Evolutionary conservation across 2,797 vertebrate species (phyloP), one percentile per base, ranked within the genome.

Genomic region (Prionace glauca): DNA sequence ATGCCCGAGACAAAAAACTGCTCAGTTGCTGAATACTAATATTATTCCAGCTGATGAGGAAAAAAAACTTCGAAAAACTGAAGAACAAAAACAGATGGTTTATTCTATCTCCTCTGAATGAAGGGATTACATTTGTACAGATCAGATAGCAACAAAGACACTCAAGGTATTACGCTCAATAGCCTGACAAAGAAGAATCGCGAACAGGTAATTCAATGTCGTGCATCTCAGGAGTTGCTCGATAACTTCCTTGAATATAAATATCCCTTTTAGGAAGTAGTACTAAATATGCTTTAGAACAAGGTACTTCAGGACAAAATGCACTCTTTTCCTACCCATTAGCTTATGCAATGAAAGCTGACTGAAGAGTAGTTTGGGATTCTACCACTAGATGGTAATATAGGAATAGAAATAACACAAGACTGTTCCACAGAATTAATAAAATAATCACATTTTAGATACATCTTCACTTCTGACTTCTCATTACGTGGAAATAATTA

Each of bases 381-480:
- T 88, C 56, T 60, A 90, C 87, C 87, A 90, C 24, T 62, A 90
- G 87, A 60, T 90, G 87, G 87, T 60, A 62, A 62, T 90, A 90
- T 0, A 90, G 12, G 87, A 90, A 60, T 18, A 29, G 50, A 90
- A 62, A 60, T 60, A 56, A 60, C 41, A 32, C 87, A 60, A 62
- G 26, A 62, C 18, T 84, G 20, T 84, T 7, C 81, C 81, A 84
- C 81, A 84, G 81, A 45, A 62, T 62, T 60, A 56, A 56, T 56
- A 62, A 62, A 62, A 90, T 90, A 90, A 4, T 32, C 29, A 62
- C 87, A 90, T 84, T 45, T 84, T 7, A 84, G 41, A 90, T 29
- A 29, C 24, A 88, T 88, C 50, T 88, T 88, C 50, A 50, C 24
- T 32, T 88, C 24, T 88, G 56, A 60, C 24, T 26, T 60, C 86